Conservation (phyloP, 2,113 vertebrate genomes). For the Orycteropus afer region DNA sequence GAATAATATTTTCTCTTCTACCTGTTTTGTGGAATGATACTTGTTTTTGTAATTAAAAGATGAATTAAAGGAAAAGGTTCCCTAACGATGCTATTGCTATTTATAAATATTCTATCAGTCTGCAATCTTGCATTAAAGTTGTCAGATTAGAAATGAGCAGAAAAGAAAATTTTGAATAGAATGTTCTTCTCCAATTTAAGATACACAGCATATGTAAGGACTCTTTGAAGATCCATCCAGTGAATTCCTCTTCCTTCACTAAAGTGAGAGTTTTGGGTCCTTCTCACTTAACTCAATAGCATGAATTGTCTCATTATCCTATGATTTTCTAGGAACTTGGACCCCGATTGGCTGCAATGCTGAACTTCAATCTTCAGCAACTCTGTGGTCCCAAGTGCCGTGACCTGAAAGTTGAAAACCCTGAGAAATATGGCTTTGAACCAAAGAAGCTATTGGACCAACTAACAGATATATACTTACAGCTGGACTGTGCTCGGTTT, state of each 20-base stretch:
- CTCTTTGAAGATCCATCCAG: background rate
- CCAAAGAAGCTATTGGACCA: slow-evolving; percentile 99
- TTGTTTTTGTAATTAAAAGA: background rate
- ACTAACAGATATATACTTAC: slow-evolving; percentile 98
- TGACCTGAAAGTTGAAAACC: slow-evolving; percentile 99
- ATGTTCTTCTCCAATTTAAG: background rate
- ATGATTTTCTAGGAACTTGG: slow-evolving; percentile 91
- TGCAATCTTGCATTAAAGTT: background rate
- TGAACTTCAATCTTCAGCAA: slow-evolving; percentile 99
- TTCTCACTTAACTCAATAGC: background rate
- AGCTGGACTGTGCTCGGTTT: slow-evolving; percentile 97
- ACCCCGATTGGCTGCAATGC: slow-evolving; percentile 97
- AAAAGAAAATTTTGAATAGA: background rate
- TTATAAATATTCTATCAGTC: background rate
- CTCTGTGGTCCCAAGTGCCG: slow-evolving; percentile 98
- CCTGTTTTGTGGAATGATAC: background rate
- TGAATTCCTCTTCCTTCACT: background rate
- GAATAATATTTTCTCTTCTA: background rate
- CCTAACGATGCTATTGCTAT: background rate
- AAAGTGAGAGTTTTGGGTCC: background rate
- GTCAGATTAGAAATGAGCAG: background rate
- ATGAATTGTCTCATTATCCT: background rate
- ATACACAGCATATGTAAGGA: background rate
- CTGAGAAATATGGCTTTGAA: slow-evolving; percentile 99
- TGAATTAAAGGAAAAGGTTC: background rate